These are phyloP conservation scores for Leptothorax acervorum DNA, from an alignment of 2,888 invertebrate genomes.

Conservation along the genomic window DNA sequence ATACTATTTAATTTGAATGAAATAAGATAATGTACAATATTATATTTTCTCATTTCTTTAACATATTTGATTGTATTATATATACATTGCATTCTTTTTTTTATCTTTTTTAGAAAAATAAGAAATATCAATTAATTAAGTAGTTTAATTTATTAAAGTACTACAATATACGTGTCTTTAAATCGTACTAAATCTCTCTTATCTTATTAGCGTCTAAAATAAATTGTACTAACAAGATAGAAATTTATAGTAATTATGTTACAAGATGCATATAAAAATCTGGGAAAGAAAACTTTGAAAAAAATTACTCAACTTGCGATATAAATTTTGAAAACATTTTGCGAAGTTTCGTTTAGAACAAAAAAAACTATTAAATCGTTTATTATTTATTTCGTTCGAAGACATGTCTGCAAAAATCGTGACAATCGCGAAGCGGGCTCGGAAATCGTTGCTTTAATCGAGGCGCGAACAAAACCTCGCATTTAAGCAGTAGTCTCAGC, in stretches of 20 bases:
- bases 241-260: constrained; percentile 7
- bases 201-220: neutral
- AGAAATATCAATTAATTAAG: neutral
- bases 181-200: neutral
- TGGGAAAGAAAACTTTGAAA: neutral
- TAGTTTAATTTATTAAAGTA: neutral
- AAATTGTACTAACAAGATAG: neutral
- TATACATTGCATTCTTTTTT: neutral
- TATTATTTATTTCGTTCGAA: constrained; percentile 10
- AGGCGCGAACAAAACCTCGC: constrained; percentile 43
- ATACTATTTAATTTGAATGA: neutral
- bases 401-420: constrained; percentile 21
- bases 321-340: neutral
- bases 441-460: constrained; percentile 42
- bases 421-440: constrained; percentile 5
- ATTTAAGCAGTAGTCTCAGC: constrained; percentile 34
- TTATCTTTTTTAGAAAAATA: neutral
- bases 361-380: neutral
- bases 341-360: neutral
- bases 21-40: neutral
- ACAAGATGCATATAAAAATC: neutral
- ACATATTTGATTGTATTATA: neutral
- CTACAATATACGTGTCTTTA: neutral
- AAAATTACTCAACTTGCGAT: neutral
- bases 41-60: neutral